Base-by-base conservation (phyloP, 2,113 vertebrate species). In the Xyrauchen texanus region DNA sequence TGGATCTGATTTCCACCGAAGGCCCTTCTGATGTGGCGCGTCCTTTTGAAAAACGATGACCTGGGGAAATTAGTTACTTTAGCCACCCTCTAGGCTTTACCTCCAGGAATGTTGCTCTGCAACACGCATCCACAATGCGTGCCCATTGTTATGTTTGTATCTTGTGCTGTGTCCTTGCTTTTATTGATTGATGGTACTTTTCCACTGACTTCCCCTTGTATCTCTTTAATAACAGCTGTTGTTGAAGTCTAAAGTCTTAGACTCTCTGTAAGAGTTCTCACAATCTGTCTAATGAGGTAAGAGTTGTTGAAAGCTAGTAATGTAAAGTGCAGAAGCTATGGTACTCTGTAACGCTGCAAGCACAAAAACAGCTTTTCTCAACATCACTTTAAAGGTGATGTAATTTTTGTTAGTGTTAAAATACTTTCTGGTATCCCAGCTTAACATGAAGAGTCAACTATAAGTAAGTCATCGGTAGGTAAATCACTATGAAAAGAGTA, bases 1-100 rank as follows among this genome's bases (percentile, higher is more conserved):
- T 85, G 83, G 78, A 84, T 86, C 79, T 83, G 78, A 81, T 77
- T 86, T 82, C 83, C 77, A 79, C 69, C 51, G 58, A 68, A 75
- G 84, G 76, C 72, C 78, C 76, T 76, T 77, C 70, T 76, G 78
- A 78, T 83, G 81, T 76, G 70, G 75, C 53, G 63, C 79, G 72
- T 78, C 68, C 79, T 55, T 64, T 64, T 81, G 81, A 80, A 84
- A 83, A 70, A 85, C 13, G 79, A 83, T 76, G 84, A 83, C 70
- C 68, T 57, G 65, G 82, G 75, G 78, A 80, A 85, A 82, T 76
- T 51, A 74, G 68, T 69, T 21, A 64, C 72, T 51, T 65, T 66
- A 74, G 77, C 60, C 55, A 44, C 21, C 71, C 80, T 79, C 53
- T 51, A 71, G 81, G 75, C 77, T 68, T 81, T 81, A 79, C 81